Percentiles rank a stretch among this genome's conserved stretches.
Conservation (phyloP, 2,797 vertebrate species). For the Myotis daubentonii region DNA sequence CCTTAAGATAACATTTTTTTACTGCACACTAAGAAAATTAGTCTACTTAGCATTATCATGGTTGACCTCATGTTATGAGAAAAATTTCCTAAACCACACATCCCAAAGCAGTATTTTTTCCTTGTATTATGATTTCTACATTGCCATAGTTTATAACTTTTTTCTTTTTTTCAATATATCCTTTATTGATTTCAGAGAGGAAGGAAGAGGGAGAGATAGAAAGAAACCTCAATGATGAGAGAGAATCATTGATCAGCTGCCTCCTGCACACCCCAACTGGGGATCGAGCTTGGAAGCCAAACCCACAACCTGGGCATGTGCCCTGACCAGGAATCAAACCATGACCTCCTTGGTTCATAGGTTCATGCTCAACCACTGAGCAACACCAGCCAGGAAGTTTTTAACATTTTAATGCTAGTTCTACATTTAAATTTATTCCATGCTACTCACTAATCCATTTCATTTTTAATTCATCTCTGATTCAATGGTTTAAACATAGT, state of each 20-base stretch:
- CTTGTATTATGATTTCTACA: background rate
- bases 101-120: background rate
- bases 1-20: background rate
- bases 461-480: background rate
- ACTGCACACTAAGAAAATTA: slow-evolving; percentile 12
- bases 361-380: too few species aligned
- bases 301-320: too few species aligned
- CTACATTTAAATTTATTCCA: slow-evolving; percentile 7
- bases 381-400: background rate
- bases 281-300: too few species aligned
- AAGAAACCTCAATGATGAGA: too few species aligned
- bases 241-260: too few species aligned
- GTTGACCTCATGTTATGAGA: background rate
- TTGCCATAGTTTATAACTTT: background rate
- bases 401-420: background rate
- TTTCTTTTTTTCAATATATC: too few species aligned
- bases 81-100: background rate
- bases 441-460: background rate
- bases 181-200: too few species aligned
- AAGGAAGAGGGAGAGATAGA: too few species aligned
- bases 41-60: background rate
- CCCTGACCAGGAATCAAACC: too few species aligned
- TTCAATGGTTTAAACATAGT: background rate
- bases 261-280: too few species aligned
- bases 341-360: too few species aligned